A percentile compares a stretch with the other conserved stretches of the same genome.
These are phyloP conservation scores for Oxyruncus cristatus DNA, from an alignment of 2,113 vertebrate genomes.

Conservation along the genomic window DNA sequence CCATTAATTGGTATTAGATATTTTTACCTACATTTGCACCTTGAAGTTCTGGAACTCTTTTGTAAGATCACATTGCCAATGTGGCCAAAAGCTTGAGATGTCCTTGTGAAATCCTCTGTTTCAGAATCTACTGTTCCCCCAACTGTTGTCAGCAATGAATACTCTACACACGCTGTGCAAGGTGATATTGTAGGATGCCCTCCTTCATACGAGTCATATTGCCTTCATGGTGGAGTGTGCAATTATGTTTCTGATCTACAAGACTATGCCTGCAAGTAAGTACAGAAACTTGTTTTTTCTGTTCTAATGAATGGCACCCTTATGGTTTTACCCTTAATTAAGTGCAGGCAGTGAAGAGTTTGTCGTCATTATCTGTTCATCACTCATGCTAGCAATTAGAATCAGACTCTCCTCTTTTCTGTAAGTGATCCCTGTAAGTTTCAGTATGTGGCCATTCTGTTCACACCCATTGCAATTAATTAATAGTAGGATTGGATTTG, in stretches of 20 bases:
- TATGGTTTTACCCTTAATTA: not conserved
- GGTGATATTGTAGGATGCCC: slow-evolving; percentile 75
- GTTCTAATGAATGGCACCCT: not conserved
- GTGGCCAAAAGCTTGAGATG: not conserved
- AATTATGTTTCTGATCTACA: slow-evolving; percentile 83
- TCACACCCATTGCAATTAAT: not conserved
- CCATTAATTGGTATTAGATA: not conserved
- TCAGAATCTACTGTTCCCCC: slow-evolving; percentile 45
- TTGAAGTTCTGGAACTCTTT: not conserved
- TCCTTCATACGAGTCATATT: slow-evolving; percentile 79
- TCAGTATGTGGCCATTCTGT: not conserved
- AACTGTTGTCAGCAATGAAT: slow-evolving; percentile 38
- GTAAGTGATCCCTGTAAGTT: not conserved
- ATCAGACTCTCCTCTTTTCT: not conserved
- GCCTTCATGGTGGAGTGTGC: slow-evolving; percentile 85
- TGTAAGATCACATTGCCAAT: not conserved
- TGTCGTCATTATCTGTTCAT: not conserved
- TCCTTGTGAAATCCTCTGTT: slow-evolving; percentile 40
- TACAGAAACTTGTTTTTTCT: not conserved
- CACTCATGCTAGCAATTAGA: not conserved
- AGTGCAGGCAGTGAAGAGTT: not conserved
- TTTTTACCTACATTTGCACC: not conserved
- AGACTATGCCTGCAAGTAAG: slow-evolving; percentile 90
- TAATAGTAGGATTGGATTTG: not conserved
- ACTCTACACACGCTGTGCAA: slow-evolving; percentile 34